Evolutionary conservation across 1,140 invertebrate species (phyloP).

Genomic region (Bactericera cockerelli): DNA sequence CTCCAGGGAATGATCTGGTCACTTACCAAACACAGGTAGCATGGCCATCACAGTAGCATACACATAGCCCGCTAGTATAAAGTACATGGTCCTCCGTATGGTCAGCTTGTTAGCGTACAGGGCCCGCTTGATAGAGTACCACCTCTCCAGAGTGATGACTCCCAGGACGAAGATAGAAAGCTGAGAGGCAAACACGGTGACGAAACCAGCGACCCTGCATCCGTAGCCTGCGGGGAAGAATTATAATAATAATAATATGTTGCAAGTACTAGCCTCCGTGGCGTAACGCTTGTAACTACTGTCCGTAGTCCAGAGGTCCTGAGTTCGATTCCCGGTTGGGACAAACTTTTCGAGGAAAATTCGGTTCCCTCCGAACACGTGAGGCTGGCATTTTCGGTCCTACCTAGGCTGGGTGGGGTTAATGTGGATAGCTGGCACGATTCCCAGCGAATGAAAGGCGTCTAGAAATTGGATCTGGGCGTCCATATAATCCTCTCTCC

Average conservation of each 20-base stretch:
- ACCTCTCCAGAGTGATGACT: constrained; percentile 46
- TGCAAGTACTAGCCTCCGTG: no score
- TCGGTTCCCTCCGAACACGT: no score
- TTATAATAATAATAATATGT: constrained; percentile 7
- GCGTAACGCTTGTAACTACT: no score
- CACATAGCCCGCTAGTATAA: constrained; percentile 41
- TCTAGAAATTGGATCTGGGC: no score
- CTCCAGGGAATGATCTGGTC: no score
- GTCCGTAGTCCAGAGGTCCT: no score
- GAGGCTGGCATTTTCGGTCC: neutral
- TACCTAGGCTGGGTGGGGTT: no score
- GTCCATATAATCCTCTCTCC: no score
- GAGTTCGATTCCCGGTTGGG: no score
- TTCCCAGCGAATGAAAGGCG: no score
- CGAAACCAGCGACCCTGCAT: constrained; percentile 45
- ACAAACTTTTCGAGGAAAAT: no score
- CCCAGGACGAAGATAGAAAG: constrained; percentile 49
- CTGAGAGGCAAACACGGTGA: constrained; percentile 49
- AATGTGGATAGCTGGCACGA: no score
- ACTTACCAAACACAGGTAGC: constrained; percentile 36
- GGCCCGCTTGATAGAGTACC: constrained; percentile 45
- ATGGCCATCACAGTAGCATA: constrained; percentile 37
- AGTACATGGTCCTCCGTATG: constrained; percentile 33
- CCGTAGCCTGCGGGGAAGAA: constrained; percentile 29
- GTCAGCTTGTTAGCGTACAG: constrained; percentile 43